Evolutionary conservation across 1,140 invertebrate species (phyloP).

Genomic region (Euglossa dilemma): DNA sequence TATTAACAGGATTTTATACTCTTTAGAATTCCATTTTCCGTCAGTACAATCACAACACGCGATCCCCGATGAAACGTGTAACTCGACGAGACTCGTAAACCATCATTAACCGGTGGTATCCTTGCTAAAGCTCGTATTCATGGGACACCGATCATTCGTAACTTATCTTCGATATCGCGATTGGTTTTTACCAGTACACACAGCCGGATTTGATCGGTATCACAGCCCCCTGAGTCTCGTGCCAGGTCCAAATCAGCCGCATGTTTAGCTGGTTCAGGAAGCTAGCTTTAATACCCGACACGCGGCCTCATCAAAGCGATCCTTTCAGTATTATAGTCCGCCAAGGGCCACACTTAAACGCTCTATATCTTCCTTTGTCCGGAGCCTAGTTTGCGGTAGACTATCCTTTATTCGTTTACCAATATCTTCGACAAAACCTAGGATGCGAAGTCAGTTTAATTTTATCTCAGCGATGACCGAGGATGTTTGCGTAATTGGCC

Average conservation of each 20-base stretch:
- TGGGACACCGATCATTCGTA: background rate
- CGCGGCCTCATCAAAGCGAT: slow-evolving; percentile 72
- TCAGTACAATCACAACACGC: too few species aligned
- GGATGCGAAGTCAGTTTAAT: slow-evolving; percentile 36
- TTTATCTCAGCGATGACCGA: slow-evolving; percentile 50
- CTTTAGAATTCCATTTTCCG: too few species aligned
- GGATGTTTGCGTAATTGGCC: slow-evolving; percentile 33
- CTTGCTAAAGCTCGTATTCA: background rate
- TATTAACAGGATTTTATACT: too few species aligned
- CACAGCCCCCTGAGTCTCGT: background rate
- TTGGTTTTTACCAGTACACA: background rate
- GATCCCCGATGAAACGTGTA: too few species aligned
- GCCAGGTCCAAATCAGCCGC: slow-evolving; percentile 31
- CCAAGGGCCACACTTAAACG: slow-evolving; percentile 68
- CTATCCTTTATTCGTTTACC: slow-evolving; percentile 45
- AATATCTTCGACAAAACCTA: background rate
- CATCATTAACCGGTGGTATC: background rate
- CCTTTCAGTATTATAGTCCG: slow-evolving; percentile 52
- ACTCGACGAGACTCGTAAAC: background rate
- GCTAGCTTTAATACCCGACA: slow-evolving; percentile 70
- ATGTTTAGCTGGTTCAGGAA: slow-evolving; percentile 33
- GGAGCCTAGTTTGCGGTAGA: slow-evolving; percentile 43
- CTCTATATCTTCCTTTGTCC: slow-evolving; percentile 66
- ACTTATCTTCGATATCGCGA: slow-evolving; percentile 19
- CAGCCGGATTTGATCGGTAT: background rate